phyloP scores from a whole-genome alignment of 2,113 vertebrate species.

The Eurystomus gularis region DNA sequence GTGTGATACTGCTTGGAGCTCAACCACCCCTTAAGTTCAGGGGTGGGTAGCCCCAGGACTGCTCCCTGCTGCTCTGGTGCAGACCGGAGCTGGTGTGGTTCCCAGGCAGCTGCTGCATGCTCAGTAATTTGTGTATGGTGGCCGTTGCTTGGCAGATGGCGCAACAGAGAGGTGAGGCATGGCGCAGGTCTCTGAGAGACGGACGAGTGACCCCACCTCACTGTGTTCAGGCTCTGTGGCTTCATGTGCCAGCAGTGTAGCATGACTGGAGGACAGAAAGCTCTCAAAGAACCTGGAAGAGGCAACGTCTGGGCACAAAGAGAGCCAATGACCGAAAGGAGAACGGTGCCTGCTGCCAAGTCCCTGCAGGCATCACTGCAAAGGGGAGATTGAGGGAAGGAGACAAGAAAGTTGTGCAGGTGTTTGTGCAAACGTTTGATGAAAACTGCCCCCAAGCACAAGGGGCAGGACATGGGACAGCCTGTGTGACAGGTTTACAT shows the following conservation, averaged over 20 bases:
- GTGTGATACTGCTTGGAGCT: fast-evolving
- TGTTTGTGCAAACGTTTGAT: neutral
- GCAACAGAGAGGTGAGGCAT: fast-evolving
- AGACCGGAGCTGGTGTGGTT: neutral
- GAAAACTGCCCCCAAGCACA: neutral
- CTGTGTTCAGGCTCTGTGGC: neutral
- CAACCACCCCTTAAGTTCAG: neutral
- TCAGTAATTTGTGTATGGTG: neutral
- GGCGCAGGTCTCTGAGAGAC: neutral
- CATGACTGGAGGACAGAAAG: neutral
- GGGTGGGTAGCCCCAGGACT: neutral
- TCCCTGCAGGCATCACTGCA: neutral
- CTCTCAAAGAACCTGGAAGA: neutral
- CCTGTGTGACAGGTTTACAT: neutral
- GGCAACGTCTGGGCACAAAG: neutral
- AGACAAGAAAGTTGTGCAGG: neutral
- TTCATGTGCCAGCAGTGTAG: fast-evolving
- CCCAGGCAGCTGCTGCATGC: neutral
- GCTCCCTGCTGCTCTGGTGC: neutral
- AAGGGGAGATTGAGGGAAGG: neutral
- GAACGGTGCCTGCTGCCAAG: neutral
- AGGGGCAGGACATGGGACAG: neutral
- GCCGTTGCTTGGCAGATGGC: fast-evolving
- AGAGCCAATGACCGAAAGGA: neutral
- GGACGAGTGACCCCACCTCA: fast-evolving